Base-by-base conservation (phyloP, 2,888 invertebrate species). In the Neria commutata region DNA sequence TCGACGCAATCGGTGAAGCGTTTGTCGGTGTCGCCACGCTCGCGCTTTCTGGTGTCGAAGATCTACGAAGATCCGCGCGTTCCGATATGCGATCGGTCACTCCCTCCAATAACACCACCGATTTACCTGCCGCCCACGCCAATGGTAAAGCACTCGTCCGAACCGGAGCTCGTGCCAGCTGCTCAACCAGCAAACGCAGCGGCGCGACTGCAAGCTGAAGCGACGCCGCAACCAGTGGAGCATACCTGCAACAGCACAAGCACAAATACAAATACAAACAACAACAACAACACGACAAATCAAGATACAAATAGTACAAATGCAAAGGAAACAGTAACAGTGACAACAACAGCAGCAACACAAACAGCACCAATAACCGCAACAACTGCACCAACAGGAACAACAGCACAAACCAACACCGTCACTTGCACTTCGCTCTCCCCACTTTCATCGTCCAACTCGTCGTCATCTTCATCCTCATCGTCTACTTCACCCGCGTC, bases 61-160 rank as follows among this genome's bases (percentile, higher is more conserved):
- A 79, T 79, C 58, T 80, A 80, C 55, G 79, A 79, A 66, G 79
- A 79, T 70, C 79, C 79, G 3, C 70, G 71, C 58, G 70, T 76
- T 42, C 72, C 75, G 21, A 60, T 75, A 48, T 63, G 67, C 33
- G 69, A 68, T 61, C 71, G 74, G 23, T 64, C 67, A 19, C 53
- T 73, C 61, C 73, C 75, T 17, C 72, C 73, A 34, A 73, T 76
- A 61, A 78, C 80, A 65, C 76, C 80, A 46, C 78, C 80, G 53
- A 67, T 79, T 4, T 68, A 72, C 55, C 67, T 73, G 60, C 76
- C 81, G 48, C 77, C 80, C 37, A 75, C 78, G 10, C 78, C 78
- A 2, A 74, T 78, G 65, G 58, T 71, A 0, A 75, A 70, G 50
- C 29, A 33, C 10, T 34, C 52, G 25, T 40, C 49, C 45, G 16